Base-by-base conservation (phyloP, 2,888 invertebrate genomes). In the Carpatolechia fugitivella region DNA sequence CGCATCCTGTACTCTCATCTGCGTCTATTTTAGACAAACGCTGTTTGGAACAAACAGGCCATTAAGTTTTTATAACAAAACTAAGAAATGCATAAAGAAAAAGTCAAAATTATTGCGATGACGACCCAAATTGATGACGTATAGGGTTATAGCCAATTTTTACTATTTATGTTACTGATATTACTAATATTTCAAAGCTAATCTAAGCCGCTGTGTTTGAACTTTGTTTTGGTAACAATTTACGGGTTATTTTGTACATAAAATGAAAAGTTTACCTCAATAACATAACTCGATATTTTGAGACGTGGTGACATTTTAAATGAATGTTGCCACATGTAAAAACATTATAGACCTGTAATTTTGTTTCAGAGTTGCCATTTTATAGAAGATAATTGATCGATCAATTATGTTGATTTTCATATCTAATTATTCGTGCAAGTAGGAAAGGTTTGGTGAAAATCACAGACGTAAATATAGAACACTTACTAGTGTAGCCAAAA, bases 261-360 rank as follows among this genome's bases (percentile, higher is more conserved):
- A 58, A 68, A 61, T 10, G 18, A 72, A 69, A 72, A 74, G 65
- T 87, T 91, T 91, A 95, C 95, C 92, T 94, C 92, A 66, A 94
- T 87, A 73, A 95, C 91, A 85, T 92, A 93, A 61, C 91, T 92
- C 62, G 94, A 93, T 86, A 95, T 93, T 91, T 93, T 93, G 69
- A 95, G 91, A 87, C 93, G 93, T 74, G 94, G 94, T 88, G 93
- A 92, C 95, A 95, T 95, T 85, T 90, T 91, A 70, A 41, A 46
- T 50, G 24, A 63, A 58, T 60, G 61, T 61, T 65, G 57, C 61
- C 57, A 61, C 16, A 13, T 4, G 13, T 1, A 24, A 44, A 29
- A 44, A 44, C 8, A n/a, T 13, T 4, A 6, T 7, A 3, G 16
- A n/a, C 5, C 11, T 18, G 38, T 16, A 14, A 38, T 10, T 29